Conservation (phyloP, 1,140 invertebrate genomes). For the Ylistrum balloti region DNA sequence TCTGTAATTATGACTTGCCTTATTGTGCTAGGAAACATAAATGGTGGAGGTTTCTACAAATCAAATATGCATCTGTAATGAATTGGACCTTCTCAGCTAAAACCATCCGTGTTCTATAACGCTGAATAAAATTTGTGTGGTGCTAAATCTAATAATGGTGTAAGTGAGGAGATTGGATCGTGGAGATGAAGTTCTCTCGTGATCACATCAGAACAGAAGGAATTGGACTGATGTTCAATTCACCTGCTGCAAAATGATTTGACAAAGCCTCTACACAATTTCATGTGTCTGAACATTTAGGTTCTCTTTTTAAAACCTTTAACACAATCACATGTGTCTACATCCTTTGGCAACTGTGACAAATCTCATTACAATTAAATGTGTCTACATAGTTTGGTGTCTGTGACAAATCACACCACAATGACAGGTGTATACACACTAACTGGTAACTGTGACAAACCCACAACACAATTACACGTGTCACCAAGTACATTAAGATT, state of each 20-base stretch:
- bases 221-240: background rate
- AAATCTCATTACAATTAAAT: too few relatives aligned
- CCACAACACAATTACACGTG: too few relatives aligned
- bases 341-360: too few relatives aligned
- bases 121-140: background rate
- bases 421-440: too few relatives aligned
- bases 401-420: too few relatives aligned
- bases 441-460: too few relatives aligned
- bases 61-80: conserved; percentile 39
- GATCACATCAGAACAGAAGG: background rate
- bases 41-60: background rate
- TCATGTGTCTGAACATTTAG: background rate
- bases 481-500: too few relatives aligned
- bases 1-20: conserved; percentile 2
- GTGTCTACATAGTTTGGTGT: too few relatives aligned
- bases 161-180: conserved; percentile 14
- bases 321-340: too few relatives aligned
- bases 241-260: background rate
- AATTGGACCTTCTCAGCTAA: conserved; percentile 10
- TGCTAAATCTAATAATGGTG: conserved; percentile 4
- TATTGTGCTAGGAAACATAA: background rate
- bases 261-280: background rate
- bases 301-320: too few relatives aligned
- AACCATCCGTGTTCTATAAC: background rate
- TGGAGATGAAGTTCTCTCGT: background rate